Evolutionary conservation across 2,888 invertebrate genomes (phyloP), one percentile per base, ranked within the genome.

Genomic region (Pachliopta kotzebuea): DNA sequence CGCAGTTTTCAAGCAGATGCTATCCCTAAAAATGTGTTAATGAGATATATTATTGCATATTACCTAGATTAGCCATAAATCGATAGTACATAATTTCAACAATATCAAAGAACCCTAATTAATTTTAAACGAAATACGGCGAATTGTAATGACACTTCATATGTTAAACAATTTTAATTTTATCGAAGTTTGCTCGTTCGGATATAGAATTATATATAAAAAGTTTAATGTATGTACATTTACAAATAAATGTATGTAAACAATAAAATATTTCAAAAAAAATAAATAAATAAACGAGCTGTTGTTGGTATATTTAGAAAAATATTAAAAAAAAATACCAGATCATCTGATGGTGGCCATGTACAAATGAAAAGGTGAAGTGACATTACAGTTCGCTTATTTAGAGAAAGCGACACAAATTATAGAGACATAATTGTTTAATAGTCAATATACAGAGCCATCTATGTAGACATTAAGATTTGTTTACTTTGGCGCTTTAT

Each of bases 261-360:
- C 81, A 84, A 81, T 77, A 84, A 85, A 83, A 72, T 81, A 80
- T 81, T 85, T 82, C 82, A 84, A 78, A 84, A n/a, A 86, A 82
- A 79, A 75, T 11, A 37, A 11, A 37, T 37, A 37, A 37, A 71
- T 68, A 76, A 74, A 78, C 87, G 90, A 90, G 89, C 89, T 85
- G 87, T 91, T 91, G 91, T 91, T 91, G 91, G 90, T 91, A 91
- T 91, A 90, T 92, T 91, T 91, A 91, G 90, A 78, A 86, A 90
- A 91, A 88, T 88, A 86, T 87, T 84, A 88, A 86, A 83, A 78
- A 76, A 75, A 74, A 70, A 61, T 88, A 85, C 85, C 94, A 94
- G 94, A 94, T 93, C 94, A 94, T 94, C 94, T 94, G 94, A 94
- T 94, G 94, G 92, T 93, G 88, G 83, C 91, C 92, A 93, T 93